Evolutionary conservation across 1,140 invertebrate species (phyloP), one percentile per base, ranked within the genome.

Genomic region (Panulirus ornatus): DNA sequence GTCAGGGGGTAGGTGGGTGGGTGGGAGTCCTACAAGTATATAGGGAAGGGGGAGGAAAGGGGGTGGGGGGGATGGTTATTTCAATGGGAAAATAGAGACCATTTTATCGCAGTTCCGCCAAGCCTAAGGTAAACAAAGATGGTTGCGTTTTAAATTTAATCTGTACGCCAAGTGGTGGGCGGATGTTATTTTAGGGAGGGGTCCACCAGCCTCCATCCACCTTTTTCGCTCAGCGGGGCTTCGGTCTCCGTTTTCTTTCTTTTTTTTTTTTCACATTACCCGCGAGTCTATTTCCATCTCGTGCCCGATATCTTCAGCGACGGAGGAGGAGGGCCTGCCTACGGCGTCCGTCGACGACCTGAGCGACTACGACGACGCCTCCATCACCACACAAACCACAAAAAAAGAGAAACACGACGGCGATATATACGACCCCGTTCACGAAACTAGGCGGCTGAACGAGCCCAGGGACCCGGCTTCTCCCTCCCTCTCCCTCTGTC

Each of bases 121-220:
- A 90, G 88, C 88, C 88, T 84, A 90, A 90, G 71, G 88, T 84
- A 83, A 90, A 90, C 88, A 90, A 84, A 90, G 88, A 90, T 84
- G 88, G 81, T 84, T 90, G 88, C 88, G 78, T 84, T 90, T 84
- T 90, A 90, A 90, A 90, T 90, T 90, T 90, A 90, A 90, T 90
- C 88, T 90, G 79, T 84, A 84, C 79, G 81, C 78, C 78, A 84
- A 90, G 88, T 90, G 88, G 88, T 90, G 81, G 88, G 79, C 71
- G 88, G 88, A 83, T 84, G 78, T 90, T 90, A 83, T 90, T 90
- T 90, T 90, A 90, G 88, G 81, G 88, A 82, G 81, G 84, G 84
- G 84, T 63, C 84, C 84, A 76, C 73, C 42, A 54, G 54, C 51
- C 75, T 54, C 73, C 73, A 27, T 8, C 36, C n/a, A 42, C 44